Percentiles rank a stretch among this genome's conserved stretches.
phyloP scores from a whole-genome alignment of 2,888 invertebrate genomes.

The Apotomis turbidana region DNA sequence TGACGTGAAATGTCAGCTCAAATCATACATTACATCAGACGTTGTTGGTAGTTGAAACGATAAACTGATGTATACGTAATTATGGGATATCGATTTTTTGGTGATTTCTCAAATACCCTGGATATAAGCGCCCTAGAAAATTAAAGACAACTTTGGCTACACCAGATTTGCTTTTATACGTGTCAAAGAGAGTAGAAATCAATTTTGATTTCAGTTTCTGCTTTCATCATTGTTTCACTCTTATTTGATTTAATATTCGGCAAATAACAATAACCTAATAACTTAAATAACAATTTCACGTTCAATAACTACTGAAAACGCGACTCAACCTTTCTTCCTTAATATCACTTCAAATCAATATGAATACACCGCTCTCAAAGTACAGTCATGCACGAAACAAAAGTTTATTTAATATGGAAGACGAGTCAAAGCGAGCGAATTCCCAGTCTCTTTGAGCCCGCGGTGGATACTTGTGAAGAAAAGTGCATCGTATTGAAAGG shows the following conservation, averaged over 20 bases:
- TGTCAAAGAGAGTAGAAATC: too few relatives aligned
- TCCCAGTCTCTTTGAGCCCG: conserved; percentile 49
- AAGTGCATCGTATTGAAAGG: conserved; percentile 21
- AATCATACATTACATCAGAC: too few relatives aligned
- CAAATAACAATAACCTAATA: neutral
- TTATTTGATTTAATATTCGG: neutral
- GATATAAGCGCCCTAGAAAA: too few relatives aligned
- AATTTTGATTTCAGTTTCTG: too few relatives aligned
- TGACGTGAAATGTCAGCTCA: too few relatives aligned
- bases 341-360: conserved; percentile 24
- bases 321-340: conserved; percentile 3
- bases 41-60: too few relatives aligned
- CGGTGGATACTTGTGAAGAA: conserved; percentile 41
- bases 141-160: too few relatives aligned
- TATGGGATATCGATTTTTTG: too few relatives aligned
- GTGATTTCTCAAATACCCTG: too few relatives aligned
- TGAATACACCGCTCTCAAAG: conserved; percentile 25
- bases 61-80: too few relatives aligned
- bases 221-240: too few relatives aligned
- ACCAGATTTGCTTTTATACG: too few relatives aligned
- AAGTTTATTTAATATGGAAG: conserved; percentile 52
- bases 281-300: neutral
- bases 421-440: conserved; percentile 47
- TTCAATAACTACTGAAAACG: conserved; percentile 1
- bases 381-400: conserved; percentile 48